Conservation (phyloP, 2,797 vertebrate species). For the Xenops minutus region DNA sequence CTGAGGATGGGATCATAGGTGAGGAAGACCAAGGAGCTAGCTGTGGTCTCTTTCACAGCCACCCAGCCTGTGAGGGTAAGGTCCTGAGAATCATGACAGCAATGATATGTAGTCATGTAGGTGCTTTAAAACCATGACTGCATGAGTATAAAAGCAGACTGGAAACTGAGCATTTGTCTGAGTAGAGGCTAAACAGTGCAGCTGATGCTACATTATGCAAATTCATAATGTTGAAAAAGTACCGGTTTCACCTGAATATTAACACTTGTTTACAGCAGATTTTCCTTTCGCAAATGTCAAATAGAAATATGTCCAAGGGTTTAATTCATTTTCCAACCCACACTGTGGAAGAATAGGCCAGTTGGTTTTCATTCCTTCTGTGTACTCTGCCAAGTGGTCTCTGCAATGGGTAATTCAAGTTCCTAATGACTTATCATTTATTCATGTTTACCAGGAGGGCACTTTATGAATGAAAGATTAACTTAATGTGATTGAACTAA, state of each 20-base stretch:
- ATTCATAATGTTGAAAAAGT: background rate
- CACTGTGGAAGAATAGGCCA: background rate
- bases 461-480: slow-evolving; percentile 49
- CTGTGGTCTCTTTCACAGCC: background rate
- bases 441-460: slow-evolving; percentile 56
- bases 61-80: background rate
- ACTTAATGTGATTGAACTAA: slow-evolving; percentile 33
- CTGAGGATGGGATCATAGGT: background rate
- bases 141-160: background rate
- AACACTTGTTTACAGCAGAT: background rate
- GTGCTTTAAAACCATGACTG: background rate
- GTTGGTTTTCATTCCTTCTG: slow-evolving; percentile 1
- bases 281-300: background rate
- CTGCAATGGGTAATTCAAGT: slow-evolving; percentile 46
- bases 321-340: slow-evolving; percentile 27
- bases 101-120: background rate
- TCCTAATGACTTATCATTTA: slow-evolving; percentile 62
- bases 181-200: background rate
- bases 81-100: background rate
- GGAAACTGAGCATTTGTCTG: background rate
- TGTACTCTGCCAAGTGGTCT: slow-evolving; percentile 7
- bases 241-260: background rate
- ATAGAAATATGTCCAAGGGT: slow-evolving; percentile 6
- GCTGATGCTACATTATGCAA: background rate
- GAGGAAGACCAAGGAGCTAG: background rate